Base-by-base conservation (phyloP, 2,888 invertebrate genomes). In the Drosophila infuscata region DNA sequence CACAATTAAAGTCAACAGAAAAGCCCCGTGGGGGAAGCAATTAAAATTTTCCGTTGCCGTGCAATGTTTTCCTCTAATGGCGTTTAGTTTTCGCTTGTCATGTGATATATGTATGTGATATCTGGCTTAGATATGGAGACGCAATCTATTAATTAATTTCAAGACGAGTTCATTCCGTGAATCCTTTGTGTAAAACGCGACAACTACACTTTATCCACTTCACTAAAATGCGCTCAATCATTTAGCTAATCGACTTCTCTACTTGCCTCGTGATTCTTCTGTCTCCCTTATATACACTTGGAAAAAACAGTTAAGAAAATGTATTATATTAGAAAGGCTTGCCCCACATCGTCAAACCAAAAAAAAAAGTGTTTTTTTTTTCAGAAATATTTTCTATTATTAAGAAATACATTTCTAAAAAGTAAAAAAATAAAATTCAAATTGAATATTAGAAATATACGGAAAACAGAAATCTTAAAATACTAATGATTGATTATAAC, bases 1-100 rank as follows among this genome's bases (percentile, higher is more conserved):
- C 83, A 90, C 88, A 88, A 89, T 90, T 89, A 88, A 88, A 89
- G 88, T 90, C 89, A 88, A 88, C 90, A 82, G 35, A 36, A 65
- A 70, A 43, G 35, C 36, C 49, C 71, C 57, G 58, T 62, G 76
- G 74, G 78, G 67, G 17, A 70, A 67, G 75, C 89, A 90, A 90
- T 88, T 88, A 84, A 89, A 90, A 89, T 79, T 75, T 81, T 64
- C 82, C 74, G 70, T 75, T 49, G 64, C 70, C 72, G 56, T 38
- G 60, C 64, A 77, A 77, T 75, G 74, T 78, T 83, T 74, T 71
- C 20, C 30, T 65, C 29, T 25, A 61, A 43, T 36, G 49, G 43
- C 36, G 52, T 64, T 78, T 56, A 43, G 67, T 68, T 70, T 70
- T 62, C 51, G 59, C 72, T 36, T 46, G 60, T 61, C 71, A 70